Base-by-base conservation (phyloP, 2,797 vertebrate genomes). In the Helicolenus hilgendorfi region DNA sequence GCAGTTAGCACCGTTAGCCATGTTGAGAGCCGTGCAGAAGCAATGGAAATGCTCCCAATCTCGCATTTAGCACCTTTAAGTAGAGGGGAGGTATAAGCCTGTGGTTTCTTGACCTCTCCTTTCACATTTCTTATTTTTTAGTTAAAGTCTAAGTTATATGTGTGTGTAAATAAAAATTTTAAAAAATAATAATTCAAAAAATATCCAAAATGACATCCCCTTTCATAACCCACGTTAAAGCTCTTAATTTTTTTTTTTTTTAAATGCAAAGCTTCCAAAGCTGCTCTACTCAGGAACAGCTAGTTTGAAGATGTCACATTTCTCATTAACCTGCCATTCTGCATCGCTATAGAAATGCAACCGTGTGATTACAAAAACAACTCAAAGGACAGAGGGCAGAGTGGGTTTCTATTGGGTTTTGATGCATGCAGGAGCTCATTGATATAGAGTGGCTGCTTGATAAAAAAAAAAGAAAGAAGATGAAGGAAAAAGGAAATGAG, bases 381-480 rank as follows among this genome's bases (percentile, higher is more conserved):
- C 7, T n/a, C 1, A n/a, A 26, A 29, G 24, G 14, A 0, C 9
- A 33, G 13, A 64, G 11, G 8, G 18, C 41, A 70, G 13, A 31
- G 38, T 22, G 58, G 35, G 41, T 20, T 56, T 35, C 27, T 70
- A 2, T 5, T 49, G 18, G 22, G 13, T 15, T 69, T 27, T 60
- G 27, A 71, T 71, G 67, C 13, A 56, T 67, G n/a, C 15, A 8
- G 4, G 14, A 1, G 5, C 15, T 59, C 10, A 59, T 22, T 80
- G 22, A 60, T 31, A 15, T 27, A 6, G 10, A 36, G 31, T 2
- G 4, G 20, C 3, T 64, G n/a, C 14, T 36, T 76, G 8, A 73
- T 45, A 64, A n/a, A 64, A 33, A 64, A 33, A 53, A 36, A 18
- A 45, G n/a, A 67, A 63, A 64, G 27, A 77, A 64, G 7, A 80